phyloP scores from a whole-genome alignment of 2,888 invertebrate species.

The Gryllus longicercus region DNA sequence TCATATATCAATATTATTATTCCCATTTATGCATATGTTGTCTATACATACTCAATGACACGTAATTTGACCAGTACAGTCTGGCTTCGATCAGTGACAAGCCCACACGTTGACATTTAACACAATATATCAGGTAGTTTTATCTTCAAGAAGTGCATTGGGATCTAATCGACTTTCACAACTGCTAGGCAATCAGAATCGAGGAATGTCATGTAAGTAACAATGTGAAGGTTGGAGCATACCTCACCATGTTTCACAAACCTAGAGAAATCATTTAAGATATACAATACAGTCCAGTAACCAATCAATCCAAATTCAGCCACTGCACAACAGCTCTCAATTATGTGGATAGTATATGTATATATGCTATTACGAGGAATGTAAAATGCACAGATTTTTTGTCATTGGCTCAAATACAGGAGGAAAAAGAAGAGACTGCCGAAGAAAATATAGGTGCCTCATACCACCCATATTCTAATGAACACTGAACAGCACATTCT shows the following conservation, averaged over 20 bases:
- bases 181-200: slow-evolving; percentile 18
- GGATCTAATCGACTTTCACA: slow-evolving; percentile 18
- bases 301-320: neutral
- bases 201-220: slow-evolving; percentile 29
- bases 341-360: slow-evolving; percentile 2
- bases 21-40: slow-evolving; percentile 21
- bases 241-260: slow-evolving; percentile 20
- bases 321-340: neutral
- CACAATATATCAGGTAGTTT: slow-evolving; percentile 12
- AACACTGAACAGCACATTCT: neutral
- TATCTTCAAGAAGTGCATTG: slow-evolving; percentile 26
- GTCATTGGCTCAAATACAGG: neutral
- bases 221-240: slow-evolving; percentile 23
- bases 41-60: slow-evolving; percentile 27
- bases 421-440: slow-evolving; percentile 4
- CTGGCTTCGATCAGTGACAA: slow-evolving; percentile 10
- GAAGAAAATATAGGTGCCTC: neutral
- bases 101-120: neutral
- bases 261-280: neutral
- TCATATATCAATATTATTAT: slow-evolving; percentile 31
- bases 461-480: neutral
- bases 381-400: neutral
- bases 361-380: slow-evolving; percentile 8
- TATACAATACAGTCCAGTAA: neutral
- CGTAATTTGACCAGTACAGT: slow-evolving; percentile 21